A percentile compares a stretch with the other conserved stretches of the same genome.
Conservation (phyloP, 1,140 invertebrate species). For the Cyclargus thomasi region DNA sequence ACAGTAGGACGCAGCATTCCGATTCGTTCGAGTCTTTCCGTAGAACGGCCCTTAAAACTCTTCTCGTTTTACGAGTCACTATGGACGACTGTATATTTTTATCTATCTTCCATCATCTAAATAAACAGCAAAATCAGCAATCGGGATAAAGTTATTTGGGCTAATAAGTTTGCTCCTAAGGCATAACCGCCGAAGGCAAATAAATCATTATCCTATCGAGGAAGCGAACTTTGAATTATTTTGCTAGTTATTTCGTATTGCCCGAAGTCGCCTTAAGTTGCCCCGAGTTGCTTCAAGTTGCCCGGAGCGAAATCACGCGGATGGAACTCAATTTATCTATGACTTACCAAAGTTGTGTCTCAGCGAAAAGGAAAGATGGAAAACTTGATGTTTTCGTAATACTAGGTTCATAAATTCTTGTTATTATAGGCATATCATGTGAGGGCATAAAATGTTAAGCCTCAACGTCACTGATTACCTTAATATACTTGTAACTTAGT, state of each 20-base stretch:
- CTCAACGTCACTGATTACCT: too few species aligned
- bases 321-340: background rate
- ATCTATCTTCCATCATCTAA: background rate
- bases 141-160: background rate
- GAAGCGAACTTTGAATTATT: background rate
- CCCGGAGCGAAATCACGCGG: background rate
- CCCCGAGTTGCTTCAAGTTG: background rate
- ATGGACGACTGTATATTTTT: too few species aligned
- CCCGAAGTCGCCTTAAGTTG: background rate
- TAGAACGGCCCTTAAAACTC: background rate
- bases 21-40: too few species aligned
- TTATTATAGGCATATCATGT: background rate
- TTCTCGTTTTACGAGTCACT: background rate
- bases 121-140: background rate
- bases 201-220: background rate
- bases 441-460: too few species aligned
- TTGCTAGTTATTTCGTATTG: background rate
- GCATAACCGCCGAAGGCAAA: background rate
- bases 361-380: background rate
- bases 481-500: too few species aligned
- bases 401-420: background rate
- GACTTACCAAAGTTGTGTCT: background rate
- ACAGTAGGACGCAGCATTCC: too few species aligned
- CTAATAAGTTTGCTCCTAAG: background rate
- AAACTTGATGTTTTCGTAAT: background rate